Base-by-base conservation (phyloP, 2,888 invertebrate genomes). In the Fabriciana adippe region DNA sequence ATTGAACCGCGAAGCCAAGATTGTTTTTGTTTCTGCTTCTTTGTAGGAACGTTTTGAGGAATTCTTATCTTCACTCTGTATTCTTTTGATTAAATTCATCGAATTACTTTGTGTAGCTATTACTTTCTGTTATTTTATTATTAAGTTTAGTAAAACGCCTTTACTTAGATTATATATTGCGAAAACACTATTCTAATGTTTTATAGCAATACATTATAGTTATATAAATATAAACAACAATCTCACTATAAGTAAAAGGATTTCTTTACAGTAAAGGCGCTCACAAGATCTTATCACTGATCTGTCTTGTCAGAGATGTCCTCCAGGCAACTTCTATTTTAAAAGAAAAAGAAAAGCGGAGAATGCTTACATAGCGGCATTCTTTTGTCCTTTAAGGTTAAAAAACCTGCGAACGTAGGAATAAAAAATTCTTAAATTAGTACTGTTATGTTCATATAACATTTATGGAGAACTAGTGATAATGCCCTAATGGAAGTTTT, bases 1-100 rank as follows among this genome's bases (percentile, higher is more conserved):
- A 72, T 72, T 69, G 48, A 51, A 69, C 54, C 35, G 64, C 62
- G 48, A 66, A 55, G 66, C 48, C 51, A 65, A 48, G 57, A 66
- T 63, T 62, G n/a, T 59, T 35, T 66, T 62, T 53, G 54, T 35
- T 18, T 57, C 62, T 53, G 54, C 18, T 18, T 57, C 62, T 63
- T 67, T 67, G 16, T 47, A 35, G 8, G 6, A 54, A 55, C 15
- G 51, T 45, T 54, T 47, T 48, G 35, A 64, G 57, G n/a, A 57
- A 48, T 57, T 53, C 18, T 63, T 45, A 57, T 63, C 35, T 41
- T n/a, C 48, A 13, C 48, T 59, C 48, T 45, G 45, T 55, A 21
- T 66, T 55, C 14, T 35, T 66, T 55, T 66, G 55, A 66, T 55
- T 66, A 60, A 66, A 60, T 60, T 60, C 55, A 48, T 35, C 35